These are phyloP conservation scores for Eunapius fragilis DNA, from an alignment of 37 sponge, comb jelly and placozoan genomes.

Conservation along the genomic window DNA sequence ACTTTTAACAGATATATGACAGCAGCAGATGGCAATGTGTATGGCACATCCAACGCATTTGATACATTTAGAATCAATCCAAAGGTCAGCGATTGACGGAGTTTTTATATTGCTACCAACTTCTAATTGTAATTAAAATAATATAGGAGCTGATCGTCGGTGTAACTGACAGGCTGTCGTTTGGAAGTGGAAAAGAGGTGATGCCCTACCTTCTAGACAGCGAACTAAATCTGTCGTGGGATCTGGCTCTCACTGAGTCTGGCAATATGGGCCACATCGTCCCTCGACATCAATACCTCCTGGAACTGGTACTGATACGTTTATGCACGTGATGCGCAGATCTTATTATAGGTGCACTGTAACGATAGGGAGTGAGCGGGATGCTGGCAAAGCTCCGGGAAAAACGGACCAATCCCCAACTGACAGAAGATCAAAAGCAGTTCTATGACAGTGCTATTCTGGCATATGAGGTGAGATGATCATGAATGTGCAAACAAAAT, in stretches of 20 bases:
- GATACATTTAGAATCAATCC: slow-evolving; percentile 42
- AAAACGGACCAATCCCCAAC: neutral
- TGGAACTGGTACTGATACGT: neutral
- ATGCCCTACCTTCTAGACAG: slow-evolving; percentile 47
- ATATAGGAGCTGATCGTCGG: slow-evolving; percentile 58
- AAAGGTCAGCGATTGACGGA: slow-evolving; percentile 13
- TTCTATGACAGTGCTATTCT: slow-evolving; percentile 32
- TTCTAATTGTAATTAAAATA: neutral
- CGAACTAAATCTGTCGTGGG: slow-evolving; percentile 11
- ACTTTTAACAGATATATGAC: neutral
- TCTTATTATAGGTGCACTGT: neutral
- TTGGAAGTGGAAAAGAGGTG: slow-evolving; percentile 65
- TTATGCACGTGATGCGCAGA: neutral
- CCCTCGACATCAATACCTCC: slow-evolving; percentile 18
- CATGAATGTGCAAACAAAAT: neutral
- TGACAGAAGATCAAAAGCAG: slow-evolving; percentile 19
- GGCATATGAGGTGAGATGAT: slow-evolving; percentile 40
- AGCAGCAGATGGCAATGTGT: neutral
- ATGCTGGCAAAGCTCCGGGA: slow-evolving; percentile 10
- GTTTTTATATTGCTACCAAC: neutral
- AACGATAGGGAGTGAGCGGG: slow-evolving; percentile 25
- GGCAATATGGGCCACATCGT: slow-evolving; percentile 68
- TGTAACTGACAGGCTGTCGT: slow-evolving; percentile 40
- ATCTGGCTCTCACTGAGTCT: slow-evolving; percentile 33
- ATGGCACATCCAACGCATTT: slow-evolving; percentile 31